Evolutionary conservation across 2,113 vertebrate genomes (phyloP).

Genomic region (Galbula dea): DNA sequence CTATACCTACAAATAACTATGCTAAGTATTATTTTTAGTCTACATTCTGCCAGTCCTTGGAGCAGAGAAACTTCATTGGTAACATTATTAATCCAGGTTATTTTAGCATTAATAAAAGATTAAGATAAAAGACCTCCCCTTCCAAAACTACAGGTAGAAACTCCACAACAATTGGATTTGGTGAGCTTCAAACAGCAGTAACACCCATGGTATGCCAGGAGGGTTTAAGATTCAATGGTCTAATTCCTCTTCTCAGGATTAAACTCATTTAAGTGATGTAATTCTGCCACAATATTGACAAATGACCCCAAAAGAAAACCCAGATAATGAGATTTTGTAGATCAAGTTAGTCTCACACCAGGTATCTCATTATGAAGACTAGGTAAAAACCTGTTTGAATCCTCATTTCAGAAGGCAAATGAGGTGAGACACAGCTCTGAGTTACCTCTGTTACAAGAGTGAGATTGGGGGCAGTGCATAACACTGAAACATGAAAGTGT

Average conservation of each 20-base stretch:
- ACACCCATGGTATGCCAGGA: background rate
- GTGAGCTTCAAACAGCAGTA: background rate
- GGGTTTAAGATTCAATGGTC: background rate
- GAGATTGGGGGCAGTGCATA: background rate
- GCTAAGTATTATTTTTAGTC: background rate
- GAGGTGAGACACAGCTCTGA: background rate
- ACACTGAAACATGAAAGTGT: background rate
- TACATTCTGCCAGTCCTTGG: background rate
- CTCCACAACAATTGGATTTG: background rate
- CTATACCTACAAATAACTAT: background rate
- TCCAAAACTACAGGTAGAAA: background rate
- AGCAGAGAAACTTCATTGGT: background rate
- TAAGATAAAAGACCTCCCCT: background rate
- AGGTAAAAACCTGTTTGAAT: background rate
- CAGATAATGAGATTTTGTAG: conserved; percentile 27
- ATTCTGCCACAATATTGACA: background rate
- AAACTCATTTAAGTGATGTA: background rate
- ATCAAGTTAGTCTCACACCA: background rate
- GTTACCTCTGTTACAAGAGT: background rate
- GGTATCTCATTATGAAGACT: background rate
- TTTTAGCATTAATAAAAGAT: background rate
- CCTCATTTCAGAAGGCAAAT: background rate
- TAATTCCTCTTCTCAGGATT: background rate
- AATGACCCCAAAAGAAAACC: background rate
- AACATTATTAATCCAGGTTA: background rate